Evolutionary conservation across 2,888 invertebrate species (phyloP).

Genomic region (Thelaira solivaga): DNA sequence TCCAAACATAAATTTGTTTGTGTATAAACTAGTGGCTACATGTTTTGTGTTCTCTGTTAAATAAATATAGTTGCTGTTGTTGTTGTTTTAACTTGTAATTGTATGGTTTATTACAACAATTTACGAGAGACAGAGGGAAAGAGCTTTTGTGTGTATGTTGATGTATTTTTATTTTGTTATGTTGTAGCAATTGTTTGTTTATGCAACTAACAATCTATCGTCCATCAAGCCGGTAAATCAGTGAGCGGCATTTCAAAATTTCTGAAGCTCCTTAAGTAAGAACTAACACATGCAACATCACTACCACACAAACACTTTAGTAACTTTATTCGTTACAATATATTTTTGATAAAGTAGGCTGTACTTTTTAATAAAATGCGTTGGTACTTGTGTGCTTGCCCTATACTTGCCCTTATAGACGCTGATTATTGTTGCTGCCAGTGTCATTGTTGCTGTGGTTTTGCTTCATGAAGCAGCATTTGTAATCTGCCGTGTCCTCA

Average conservation of each 20-base stretch:
- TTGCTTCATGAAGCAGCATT: background rate
- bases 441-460: background rate
- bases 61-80: background rate
- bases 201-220: background rate
- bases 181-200: constrained; percentile 18
- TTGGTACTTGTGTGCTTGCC: no score
- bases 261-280: no score
- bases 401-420: no score
- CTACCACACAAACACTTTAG: no score
- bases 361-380: no score
- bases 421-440: constrained; percentile 2
- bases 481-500: constrained; percentile 1
- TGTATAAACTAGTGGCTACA: background rate
- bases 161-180: constrained; percentile 18
- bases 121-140: no score
- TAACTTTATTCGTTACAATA: no score
- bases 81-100: constrained; percentile 25
- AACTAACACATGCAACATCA: no score
- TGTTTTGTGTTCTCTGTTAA: background rate
- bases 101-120: background rate
- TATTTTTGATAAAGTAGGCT: no score
- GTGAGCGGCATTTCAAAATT: no score
- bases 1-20: background rate
- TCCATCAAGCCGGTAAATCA: constrained; percentile 1
- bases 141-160: background rate